These are phyloP conservation scores for Sardina pilchardus DNA, from an alignment of 2,113 vertebrate genomes.

Conservation along the genomic window DNA sequence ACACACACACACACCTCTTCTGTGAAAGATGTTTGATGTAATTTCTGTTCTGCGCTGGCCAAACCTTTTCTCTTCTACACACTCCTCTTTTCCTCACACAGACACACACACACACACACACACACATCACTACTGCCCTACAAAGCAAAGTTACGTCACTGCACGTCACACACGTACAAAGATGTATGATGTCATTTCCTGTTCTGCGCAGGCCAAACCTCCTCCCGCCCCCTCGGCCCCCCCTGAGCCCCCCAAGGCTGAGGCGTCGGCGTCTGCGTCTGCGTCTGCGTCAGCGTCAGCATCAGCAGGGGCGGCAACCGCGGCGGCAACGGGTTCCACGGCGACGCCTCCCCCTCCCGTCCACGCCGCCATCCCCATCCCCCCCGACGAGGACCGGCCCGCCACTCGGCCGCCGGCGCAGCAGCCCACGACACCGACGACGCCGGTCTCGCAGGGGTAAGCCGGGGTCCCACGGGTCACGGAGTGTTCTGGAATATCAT, in stretches of 20 bases:
- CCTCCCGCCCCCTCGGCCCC: not conserved
- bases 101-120: no score
- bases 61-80: no score
- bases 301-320: accelerated
- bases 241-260: constrained; percentile 11
- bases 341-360: not conserved
- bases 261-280: not conserved
- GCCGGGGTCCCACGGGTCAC: no score
- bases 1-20: no score
- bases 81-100: no score
- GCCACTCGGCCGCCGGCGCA: not conserved
- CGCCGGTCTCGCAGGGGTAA: not conserved
- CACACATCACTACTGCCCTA: no score
- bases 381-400: accelerated
- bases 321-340: not conserved
- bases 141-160: no score
- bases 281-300: not conserved
- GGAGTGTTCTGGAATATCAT: no score
- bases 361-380: constrained; percentile 44
- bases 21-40: no score
- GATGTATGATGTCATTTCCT: no score
- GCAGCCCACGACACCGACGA: not conserved
- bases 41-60: not conserved
- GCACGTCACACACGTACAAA: no score
- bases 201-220: constrained; percentile 34